phyloP scores from a whole-genome alignment of 2,888 invertebrate species.

The Malthinus seriepunctatus region DNA sequence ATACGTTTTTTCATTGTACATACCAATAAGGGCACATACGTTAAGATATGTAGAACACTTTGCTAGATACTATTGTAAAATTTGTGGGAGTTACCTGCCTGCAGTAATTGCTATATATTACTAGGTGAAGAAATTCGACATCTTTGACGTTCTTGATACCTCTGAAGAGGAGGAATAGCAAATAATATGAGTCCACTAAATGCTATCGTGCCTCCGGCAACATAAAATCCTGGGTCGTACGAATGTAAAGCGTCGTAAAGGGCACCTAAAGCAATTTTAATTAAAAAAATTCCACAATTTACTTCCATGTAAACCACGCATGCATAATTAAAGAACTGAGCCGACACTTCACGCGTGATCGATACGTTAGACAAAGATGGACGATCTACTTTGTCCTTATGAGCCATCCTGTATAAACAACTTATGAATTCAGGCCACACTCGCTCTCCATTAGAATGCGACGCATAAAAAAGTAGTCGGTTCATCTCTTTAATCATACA shows the following conservation, averaged over 20 bases:
- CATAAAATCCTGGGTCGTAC: conserved; percentile 85
- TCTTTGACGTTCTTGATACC: conserved; percentile 46
- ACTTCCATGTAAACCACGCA: background rate
- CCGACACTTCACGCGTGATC: no score
- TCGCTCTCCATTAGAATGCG: no score
- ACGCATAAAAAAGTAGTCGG: no score
- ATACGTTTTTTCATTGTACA: background rate
- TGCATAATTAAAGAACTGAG: background rate
- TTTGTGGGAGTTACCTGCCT: conserved; percentile 18
- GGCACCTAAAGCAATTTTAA: conserved; percentile 66
- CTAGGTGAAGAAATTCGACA: conserved; percentile 20
- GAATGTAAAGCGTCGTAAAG: conserved; percentile 76
- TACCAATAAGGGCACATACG: conserved; percentile 12
- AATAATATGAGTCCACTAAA: conserved; percentile 88
- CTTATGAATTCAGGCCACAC: no score
- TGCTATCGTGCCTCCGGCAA: conserved; percentile 85
- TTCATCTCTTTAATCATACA: no score
- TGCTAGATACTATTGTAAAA: conserved; percentile 24
- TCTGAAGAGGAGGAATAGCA: conserved; percentile 74
- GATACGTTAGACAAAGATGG: no score
- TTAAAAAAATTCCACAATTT: no score
- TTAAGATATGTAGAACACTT: conserved; percentile 12
- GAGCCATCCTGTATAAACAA: no score
- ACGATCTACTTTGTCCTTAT: no score
- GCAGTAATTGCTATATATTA: conserved; percentile 46